These are phyloP conservation scores for human (Homo sapiens) DNA, from an alignment of 2,113 vertebrate species.

Conservation along the genomic window GRCh38 chrX:41947001-41947500, in stretches of 20 bases:
- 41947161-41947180: background rate
- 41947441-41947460: conserved; percentile 37
- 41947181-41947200: background rate
- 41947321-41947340: background rate
- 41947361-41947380: conserved; percentile 30
- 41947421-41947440: conserved; percentile 13
- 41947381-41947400: background rate
- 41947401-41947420: conserved; percentile 22
- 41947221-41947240: background rate
- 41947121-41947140: background rate
- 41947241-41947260: conserved; percentile 19
- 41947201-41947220: conserved; percentile 10
- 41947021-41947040: conserved; percentile 13
- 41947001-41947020: background rate
- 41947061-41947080: background rate
- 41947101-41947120: background rate
- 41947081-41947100: background rate
- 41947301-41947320: conserved; percentile 50
- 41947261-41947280: conserved; percentile 36
- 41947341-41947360: conserved; percentile 21
- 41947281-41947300: conserved; percentile 28
- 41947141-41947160: conserved; percentile 12
- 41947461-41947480: conserved; percentile 17
- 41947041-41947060: conserved; percentile 40
- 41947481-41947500: conserved; percentile 46